Percentiles rank a stretch among this genome's conserved stretches.
Conservation (phyloP, 35 echinoderm and acorn worm species). For the Heliocidaris tuberculata region DNA sequence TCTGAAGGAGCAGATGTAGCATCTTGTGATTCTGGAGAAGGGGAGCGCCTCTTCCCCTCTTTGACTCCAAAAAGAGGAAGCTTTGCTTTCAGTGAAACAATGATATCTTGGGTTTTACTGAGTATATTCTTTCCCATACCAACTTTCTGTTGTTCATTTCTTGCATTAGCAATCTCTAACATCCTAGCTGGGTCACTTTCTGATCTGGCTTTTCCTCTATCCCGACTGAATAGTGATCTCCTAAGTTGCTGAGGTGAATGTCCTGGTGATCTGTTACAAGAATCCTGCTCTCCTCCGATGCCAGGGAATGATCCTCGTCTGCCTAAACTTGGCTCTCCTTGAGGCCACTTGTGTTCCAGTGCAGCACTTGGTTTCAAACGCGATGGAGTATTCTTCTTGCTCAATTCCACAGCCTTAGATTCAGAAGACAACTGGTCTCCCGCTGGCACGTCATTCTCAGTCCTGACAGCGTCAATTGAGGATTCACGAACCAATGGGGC, state of each 20-base stretch:
- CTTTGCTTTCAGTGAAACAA: constrained; percentile 33
- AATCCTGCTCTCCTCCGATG: not conserved
- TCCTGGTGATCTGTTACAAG: not conserved
- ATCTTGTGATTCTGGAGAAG: constrained; percentile 39
- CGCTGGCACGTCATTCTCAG: constrained; percentile 47
- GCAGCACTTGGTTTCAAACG: not conserved
- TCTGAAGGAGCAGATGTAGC: not conserved
- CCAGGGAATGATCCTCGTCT: constrained; percentile 32
- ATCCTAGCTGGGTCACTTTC: constrained; percentile 42
- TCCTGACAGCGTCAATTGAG: constrained; percentile 48
- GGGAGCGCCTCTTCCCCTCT: not conserved
- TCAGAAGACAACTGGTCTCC: constrained; percentile 24
- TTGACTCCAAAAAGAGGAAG: constrained; percentile 41
- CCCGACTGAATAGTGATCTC: constrained; percentile 10
- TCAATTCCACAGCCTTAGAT: not conserved
- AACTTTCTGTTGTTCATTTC: not conserved
- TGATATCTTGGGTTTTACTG: constrained; percentile 25
- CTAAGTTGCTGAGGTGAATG: constrained; percentile 21
- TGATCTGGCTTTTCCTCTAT: constrained; percentile 35
- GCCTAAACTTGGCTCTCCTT: not conserved
- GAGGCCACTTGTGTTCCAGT: not conserved
- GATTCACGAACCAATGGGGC: constrained; percentile 46
- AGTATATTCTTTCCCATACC: not conserved
- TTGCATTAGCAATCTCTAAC: constrained; percentile 41
- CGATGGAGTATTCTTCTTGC: not conserved